phyloP scores from a whole-genome alignment of 2,113 vertebrate species.

The Poecilia latipinna region DNA sequence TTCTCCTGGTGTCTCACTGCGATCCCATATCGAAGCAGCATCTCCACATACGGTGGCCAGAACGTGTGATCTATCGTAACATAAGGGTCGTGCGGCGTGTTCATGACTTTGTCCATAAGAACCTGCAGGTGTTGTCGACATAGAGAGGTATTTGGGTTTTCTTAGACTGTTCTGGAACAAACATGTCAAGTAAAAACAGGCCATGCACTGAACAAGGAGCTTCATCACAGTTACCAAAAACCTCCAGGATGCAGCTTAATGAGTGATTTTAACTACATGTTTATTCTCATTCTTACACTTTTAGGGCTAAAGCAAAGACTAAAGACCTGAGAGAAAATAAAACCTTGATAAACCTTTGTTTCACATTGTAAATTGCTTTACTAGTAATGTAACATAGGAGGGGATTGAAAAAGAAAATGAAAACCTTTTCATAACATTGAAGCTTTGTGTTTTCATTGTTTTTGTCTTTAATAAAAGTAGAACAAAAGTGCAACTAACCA shows the following conservation, averaged over 20 bases:
- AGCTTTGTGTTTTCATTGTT: not conserved
- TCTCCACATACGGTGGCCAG: constrained; percentile 93
- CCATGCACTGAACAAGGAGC: not conserved
- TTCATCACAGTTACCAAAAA: not conserved
- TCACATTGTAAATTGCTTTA: not conserved
- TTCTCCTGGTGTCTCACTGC: constrained; percentile 89
- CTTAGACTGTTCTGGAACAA: not conserved
- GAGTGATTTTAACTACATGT: not conserved
- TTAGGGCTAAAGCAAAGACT: not conserved
- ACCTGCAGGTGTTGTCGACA: constrained; percentile 69
- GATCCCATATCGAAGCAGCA: constrained; percentile 88
- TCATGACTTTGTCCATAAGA: constrained; percentile 83
- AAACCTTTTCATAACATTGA: not conserved
- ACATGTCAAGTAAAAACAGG: not conserved
- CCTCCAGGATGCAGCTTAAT: not conserved
- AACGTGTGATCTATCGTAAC: constrained; percentile 80
- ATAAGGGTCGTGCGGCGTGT: constrained; percentile 91
- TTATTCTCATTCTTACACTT: not conserved
- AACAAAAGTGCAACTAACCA: not conserved
- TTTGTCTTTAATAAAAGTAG: not conserved
- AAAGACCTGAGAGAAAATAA: not conserved
- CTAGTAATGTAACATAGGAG: not conserved
- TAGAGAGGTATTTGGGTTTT: not conserved
- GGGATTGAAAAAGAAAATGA: not conserved
- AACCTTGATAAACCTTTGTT: not conserved